Evolutionary conservation across 2,888 invertebrate species (phyloP).

Genomic region (Sphecodes monilicornis): DNA sequence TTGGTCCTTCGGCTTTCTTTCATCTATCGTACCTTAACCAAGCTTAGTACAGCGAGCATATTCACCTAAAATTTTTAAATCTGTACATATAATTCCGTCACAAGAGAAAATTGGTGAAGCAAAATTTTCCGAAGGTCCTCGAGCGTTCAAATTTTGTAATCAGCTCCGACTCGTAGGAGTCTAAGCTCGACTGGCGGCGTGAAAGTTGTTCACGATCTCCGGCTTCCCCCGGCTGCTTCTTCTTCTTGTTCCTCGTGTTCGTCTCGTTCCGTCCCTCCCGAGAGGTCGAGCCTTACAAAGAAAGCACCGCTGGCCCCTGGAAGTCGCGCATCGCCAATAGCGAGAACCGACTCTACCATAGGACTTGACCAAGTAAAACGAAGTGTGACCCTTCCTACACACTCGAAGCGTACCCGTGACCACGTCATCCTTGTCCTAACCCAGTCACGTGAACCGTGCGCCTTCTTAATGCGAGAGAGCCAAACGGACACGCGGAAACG

Average conservation of each 20-base stretch:
- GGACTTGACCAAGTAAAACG: slow-evolving; percentile 1
- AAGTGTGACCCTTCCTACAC: slow-evolving; percentile 36
- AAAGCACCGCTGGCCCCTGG: slow-evolving; percentile 26
- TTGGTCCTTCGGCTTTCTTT: too few relatives aligned
- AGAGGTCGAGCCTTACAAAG: not conserved
- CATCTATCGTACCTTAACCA: too few relatives aligned
- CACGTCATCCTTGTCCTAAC: slow-evolving; percentile 65
- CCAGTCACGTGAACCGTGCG: slow-evolving; percentile 53
- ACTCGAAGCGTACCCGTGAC: slow-evolving; percentile 57
- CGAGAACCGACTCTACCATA: slow-evolving; percentile 29
- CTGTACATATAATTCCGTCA: too few relatives aligned
- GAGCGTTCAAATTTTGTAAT: not conserved
- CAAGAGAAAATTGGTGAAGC: too few relatives aligned
- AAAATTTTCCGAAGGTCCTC: not conserved
- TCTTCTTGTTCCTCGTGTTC: not conserved
- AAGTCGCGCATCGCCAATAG: slow-evolving; percentile 64
- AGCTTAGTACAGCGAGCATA: too few relatives aligned
- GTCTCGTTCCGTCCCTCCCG: not conserved
- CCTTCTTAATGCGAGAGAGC: slow-evolving; percentile 31
- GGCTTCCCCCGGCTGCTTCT: not conserved
- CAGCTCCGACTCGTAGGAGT: not conserved
- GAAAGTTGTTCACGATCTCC: slow-evolving; percentile 7
- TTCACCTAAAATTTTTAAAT: too few relatives aligned
- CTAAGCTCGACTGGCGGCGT: not conserved
- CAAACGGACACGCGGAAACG: slow-evolving; percentile 46